Evolutionary conservation across 1,140 invertebrate genomes (phyloP).

Genomic region (Eurosta solidaginis): DNA sequence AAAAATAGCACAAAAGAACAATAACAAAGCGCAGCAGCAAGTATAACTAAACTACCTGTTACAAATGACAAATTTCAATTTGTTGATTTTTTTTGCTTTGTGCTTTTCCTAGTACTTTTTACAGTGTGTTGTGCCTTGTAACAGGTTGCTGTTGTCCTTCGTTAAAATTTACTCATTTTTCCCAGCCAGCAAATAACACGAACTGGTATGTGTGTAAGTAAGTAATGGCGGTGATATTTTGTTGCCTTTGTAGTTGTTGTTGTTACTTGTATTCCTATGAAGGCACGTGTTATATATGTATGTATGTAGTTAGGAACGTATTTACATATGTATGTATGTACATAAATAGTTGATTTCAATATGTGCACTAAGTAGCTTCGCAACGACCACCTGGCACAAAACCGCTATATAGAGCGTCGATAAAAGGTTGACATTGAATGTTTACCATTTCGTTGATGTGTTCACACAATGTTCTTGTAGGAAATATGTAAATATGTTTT

Average conservation of each 20-base stretch:
- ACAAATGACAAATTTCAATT: background rate
- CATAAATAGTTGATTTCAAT: background rate
- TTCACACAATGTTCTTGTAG: background rate
- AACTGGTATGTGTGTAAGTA: too few species aligned
- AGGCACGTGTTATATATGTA: too few species aligned
- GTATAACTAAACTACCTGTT: background rate
- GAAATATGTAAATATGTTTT: too few species aligned
- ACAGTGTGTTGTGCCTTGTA: background rate
- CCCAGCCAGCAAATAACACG: background rate
- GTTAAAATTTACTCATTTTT: background rate
- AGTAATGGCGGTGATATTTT: background rate
- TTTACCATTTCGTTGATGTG: background rate
- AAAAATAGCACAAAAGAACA: background rate
- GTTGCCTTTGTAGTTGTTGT: background rate
- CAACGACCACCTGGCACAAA: conserved; percentile 1
- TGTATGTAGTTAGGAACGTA: background rate
- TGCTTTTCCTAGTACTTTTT: background rate
- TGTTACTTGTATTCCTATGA: background rate
- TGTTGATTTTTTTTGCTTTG: background rate
- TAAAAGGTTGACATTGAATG: conserved; percentile 1
- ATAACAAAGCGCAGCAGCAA: background rate
- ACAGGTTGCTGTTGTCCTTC: conserved; percentile 18
- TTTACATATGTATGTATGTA: background rate
- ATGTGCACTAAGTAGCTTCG: conserved; percentile 10
- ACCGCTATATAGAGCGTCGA: background rate